Conservation (phyloP, 2,888 invertebrate species). For the Lasioglossum vierecki region DNA sequence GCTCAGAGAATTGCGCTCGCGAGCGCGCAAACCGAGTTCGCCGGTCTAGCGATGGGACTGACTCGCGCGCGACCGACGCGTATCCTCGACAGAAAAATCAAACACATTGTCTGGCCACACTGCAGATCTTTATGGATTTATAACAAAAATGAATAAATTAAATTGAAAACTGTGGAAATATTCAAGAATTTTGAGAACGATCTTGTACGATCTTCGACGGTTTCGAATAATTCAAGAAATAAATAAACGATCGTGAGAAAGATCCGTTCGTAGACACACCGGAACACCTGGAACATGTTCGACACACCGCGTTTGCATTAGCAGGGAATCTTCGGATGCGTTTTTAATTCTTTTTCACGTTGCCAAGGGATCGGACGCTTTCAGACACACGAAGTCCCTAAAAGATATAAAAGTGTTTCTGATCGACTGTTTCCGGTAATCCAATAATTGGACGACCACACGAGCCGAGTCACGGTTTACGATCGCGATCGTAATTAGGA, state of each 20-base stretch:
- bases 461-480: not conserved
- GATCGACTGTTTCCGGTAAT: not conserved
- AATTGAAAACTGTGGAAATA: too few species aligned
- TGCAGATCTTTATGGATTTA: too few species aligned
- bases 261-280: too few species aligned
- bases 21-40: slow-evolving; percentile 47
- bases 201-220: too few species aligned
- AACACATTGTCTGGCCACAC: too few species aligned
- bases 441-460: not conserved
- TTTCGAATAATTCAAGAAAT: too few species aligned
- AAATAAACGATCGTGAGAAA: too few species aligned
- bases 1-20: slow-evolving; percentile 61
- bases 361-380: not conserved
- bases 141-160: too few species aligned
- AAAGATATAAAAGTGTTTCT: not conserved
- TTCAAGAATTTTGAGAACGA: too few species aligned
- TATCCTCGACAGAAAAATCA: not conserved
- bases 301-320: not conserved
- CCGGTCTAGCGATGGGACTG: slow-evolving; percentile 39
- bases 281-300: not conserved
- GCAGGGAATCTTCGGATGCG: not conserved
- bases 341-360: not conserved
- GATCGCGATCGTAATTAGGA: not conserved
- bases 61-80: not conserved
- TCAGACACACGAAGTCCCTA: not conserved